Evolutionary conservation across 2,113 vertebrate genomes (phyloP), one percentile per base, ranked within the genome.

Genomic region (Chloroceryle aenea): DNA sequence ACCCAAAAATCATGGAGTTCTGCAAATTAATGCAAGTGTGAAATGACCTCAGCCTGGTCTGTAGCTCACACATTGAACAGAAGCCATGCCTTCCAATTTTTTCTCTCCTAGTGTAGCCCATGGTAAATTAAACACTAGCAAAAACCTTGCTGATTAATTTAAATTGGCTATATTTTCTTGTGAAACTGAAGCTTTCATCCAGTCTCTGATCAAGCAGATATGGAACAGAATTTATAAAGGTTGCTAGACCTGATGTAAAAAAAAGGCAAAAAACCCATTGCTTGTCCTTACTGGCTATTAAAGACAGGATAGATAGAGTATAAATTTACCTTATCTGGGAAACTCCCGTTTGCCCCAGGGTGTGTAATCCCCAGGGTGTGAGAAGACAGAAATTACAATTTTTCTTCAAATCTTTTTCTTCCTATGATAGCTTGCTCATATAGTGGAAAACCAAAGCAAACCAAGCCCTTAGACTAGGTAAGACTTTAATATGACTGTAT

Each of bases 231-330:
- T 69, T 90, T 73, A 32, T 45, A 43, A 66, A 85, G 6, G 2
- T 0, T 58, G 2, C 3, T 45, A 62, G 27, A 43, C 10, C 8
- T 56, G 36, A 34, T 20, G 3, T 21, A 11, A 64, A 75, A 56
- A 25, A 0, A n/a, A 58, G 56, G 73, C 66, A 38, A 0, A 40
- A 40, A 40, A 8, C 38, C 0, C 10, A 13, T 40, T 45, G 7
- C 6, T 75, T 1, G 0, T 75, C 69, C n/a, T 48, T 72, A 30
- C 7, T 50, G 32, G 4, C 9, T 82, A 26, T 40, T 61, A 48
- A 79, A 36, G 23, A 75, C 5, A 73, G 25, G 5, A 45, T 40
- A 59, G 11, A 50, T 36, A 63, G 7, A 55, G 4, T 7, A 69
- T 45, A 68, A 82, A 76, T 3, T 4, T 52, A 14, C 4, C 3